phyloP scores from a whole-genome alignment of 1,140 invertebrate species.

The Pararge aegeria region DNA sequence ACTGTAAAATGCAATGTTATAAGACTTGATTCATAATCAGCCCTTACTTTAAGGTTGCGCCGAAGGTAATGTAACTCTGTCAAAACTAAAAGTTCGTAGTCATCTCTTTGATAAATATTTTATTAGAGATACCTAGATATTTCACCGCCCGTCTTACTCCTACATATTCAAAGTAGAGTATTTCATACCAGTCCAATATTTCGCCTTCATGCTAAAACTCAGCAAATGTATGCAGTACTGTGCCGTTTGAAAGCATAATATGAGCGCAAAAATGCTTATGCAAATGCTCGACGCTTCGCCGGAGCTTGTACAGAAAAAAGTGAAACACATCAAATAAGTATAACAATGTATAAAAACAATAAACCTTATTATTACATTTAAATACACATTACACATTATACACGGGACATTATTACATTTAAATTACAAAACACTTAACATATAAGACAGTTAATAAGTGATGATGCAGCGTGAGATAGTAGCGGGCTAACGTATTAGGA shows the following conservation, averaged over 20 bases:
- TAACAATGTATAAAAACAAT: constrained; percentile 20
- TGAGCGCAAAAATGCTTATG: constrained; percentile 29
- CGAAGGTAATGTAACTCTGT: no score
- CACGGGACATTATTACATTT: constrained; percentile 25
- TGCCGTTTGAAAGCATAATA: constrained; percentile 20
- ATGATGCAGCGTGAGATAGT: no score
- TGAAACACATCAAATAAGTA: constrained; percentile 19
- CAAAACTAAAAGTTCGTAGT: no score
- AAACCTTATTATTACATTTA: constrained; percentile 26
- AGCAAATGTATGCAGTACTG: constrained; percentile 26
- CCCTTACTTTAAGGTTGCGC: no score
- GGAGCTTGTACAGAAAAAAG: constrained; percentile 20
- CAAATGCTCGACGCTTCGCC: constrained; percentile 21
- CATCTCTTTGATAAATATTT: no score
- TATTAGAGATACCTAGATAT: no score
- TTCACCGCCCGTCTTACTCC: neutral
- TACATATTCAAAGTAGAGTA: neutral
- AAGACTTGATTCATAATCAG: no score
- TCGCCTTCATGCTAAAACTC: constrained; percentile 20
- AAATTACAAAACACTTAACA: constrained; percentile 24
- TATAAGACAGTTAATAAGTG: neutral
- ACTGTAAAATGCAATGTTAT: no score
- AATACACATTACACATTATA: constrained; percentile 14
- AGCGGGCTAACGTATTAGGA: no score
- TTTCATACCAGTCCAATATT: neutral